Evolutionary conservation across 37 sponge, comb jelly and placozoan species (phyloP), one percentile per base, ranked within the genome.

Genomic region (Hexactinellida sp.): DNA sequence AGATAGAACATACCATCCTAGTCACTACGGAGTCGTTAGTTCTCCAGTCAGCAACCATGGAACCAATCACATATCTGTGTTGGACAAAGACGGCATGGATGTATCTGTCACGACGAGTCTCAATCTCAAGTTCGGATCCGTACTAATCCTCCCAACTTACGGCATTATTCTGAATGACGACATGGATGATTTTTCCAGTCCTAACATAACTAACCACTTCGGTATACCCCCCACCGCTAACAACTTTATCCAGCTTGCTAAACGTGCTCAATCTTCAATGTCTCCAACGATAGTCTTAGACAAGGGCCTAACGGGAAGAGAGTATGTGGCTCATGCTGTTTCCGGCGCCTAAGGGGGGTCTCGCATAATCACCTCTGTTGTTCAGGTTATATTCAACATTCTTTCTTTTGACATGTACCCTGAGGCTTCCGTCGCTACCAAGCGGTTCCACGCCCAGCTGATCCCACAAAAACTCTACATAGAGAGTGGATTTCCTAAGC

Each of bases 341-440:
- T 63, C 76, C 5, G 98, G 98, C 0, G 95, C 95, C 23, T 92
- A 92, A 34, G 98, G 98, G 35, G 98, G 95, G 0, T 89, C 93
- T 32, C 38, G 24, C 28, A 97, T 97, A 30, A 34, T 41, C 25
- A 35, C 55, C 7, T 30, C 84, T 38, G 38, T 55, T 0, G 55
- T 82, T 0, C 90, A 92, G 91, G 92, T 91, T 0, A 82, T 93
- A 7, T 38, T 92, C 21, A 82, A 91, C 55, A 86, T 87, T 0
- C 86, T 95, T 0, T 54, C 51, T 37, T 94, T 91, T 83, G 84
- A 30, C 32, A 37, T 52, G 36, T 38, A 55, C 7, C 88, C 94
- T 38, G 36, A 37, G n/a, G 88, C 88, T 28, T 87, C 92, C 23
- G 92, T 92, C 35, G 25, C 71, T 0, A 37, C 35, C 32, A 84